Evolutionary conservation across 2,113 vertebrate genomes (phyloP).

Genomic region (Calonectris borealis): DNA sequence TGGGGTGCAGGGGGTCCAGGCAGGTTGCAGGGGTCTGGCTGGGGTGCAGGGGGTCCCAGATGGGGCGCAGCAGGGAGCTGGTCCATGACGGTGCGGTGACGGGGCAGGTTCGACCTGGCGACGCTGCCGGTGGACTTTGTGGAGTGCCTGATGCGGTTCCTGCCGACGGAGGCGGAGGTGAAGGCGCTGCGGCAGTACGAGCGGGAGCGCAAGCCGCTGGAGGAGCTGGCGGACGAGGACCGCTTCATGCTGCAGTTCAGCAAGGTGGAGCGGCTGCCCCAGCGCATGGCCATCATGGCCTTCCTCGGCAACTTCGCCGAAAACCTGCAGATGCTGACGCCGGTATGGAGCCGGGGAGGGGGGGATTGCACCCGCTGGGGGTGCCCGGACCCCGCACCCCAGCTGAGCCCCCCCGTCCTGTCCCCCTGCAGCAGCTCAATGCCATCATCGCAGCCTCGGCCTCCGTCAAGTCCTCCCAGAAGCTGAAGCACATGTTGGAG

Average conservation of each 20-base stretch:
- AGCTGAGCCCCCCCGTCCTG: neutral
- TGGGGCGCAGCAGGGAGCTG: neutral
- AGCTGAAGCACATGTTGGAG: slow-evolving; percentile 92
- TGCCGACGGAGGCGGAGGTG: slow-evolving; percentile 89
- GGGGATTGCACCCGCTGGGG: accelerated
- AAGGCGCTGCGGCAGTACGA: slow-evolving; percentile 91
- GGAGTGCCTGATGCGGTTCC: slow-evolving; percentile 93
- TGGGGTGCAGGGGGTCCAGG: neutral
- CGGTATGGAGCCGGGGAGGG: slow-evolving; percentile 66
- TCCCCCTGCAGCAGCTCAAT: slow-evolving; percentile 86
- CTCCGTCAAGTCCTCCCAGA: slow-evolving; percentile 92
- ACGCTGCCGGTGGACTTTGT: slow-evolving; percentile 92
- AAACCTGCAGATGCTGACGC: slow-evolving; percentile 89
- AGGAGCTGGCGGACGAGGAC: slow-evolving; percentile 91
- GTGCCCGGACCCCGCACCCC: accelerated
- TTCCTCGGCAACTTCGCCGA: slow-evolving; percentile 93
- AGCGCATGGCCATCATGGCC: slow-evolving; percentile 94
- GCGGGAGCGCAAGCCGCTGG: slow-evolving; percentile 86
- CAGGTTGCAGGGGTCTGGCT: too few relatives aligned
- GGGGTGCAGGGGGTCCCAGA: accelerated
- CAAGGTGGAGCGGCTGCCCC: slow-evolving; percentile 92
- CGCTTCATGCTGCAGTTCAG: slow-evolving; percentile 94
- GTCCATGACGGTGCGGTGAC: accelerated
- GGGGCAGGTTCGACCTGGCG: slow-evolving; percentile 87
- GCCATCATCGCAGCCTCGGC: slow-evolving; percentile 93